Conservation (phyloP, 2,113 vertebrate species). For the Jaculus jaculus region DNA sequence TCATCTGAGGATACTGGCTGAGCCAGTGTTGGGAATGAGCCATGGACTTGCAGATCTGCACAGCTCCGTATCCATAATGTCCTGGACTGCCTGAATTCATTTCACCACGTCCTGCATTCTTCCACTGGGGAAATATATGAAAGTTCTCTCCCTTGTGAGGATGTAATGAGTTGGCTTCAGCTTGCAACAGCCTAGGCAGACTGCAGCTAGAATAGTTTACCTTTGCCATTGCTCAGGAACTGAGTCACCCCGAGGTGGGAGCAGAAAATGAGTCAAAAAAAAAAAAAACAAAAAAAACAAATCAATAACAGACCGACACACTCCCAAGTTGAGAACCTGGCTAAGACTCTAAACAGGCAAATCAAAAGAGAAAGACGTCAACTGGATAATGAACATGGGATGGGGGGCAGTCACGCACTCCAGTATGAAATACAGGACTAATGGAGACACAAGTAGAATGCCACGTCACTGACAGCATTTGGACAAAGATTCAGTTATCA, state of each 20-base stretch:
- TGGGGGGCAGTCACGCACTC: not conserved
- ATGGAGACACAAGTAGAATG: not conserved
- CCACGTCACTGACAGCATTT: not conserved
- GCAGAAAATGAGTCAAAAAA: constrained; percentile 31
- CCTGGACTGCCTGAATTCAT: not conserved
- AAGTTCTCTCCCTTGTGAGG: not conserved
- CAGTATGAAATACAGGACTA: not conserved
- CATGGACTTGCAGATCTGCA: too few relatives aligned
- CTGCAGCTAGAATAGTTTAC: constrained; percentile 20
- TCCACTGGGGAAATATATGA: not conserved
- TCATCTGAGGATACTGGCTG: fast-evolving
- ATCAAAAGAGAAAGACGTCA: not conserved
- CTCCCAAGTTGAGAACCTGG: not conserved
- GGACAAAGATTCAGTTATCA: not conserved
- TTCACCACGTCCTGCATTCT: not conserved
- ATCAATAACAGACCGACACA: constrained; percentile 2
- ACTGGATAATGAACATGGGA: not conserved
- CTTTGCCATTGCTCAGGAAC: not conserved
- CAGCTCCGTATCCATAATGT: too few relatives aligned
- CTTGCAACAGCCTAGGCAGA: not conserved
- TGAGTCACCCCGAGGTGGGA: constrained; percentile 50
- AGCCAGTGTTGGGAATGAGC: not conserved
- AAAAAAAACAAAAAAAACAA: not conserved
- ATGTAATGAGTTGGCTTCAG: not conserved
- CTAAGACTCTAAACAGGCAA: not conserved